Evolutionary conservation across 2,888 invertebrate genomes (phyloP).

Genomic region (Volucella bombylans): DNA sequence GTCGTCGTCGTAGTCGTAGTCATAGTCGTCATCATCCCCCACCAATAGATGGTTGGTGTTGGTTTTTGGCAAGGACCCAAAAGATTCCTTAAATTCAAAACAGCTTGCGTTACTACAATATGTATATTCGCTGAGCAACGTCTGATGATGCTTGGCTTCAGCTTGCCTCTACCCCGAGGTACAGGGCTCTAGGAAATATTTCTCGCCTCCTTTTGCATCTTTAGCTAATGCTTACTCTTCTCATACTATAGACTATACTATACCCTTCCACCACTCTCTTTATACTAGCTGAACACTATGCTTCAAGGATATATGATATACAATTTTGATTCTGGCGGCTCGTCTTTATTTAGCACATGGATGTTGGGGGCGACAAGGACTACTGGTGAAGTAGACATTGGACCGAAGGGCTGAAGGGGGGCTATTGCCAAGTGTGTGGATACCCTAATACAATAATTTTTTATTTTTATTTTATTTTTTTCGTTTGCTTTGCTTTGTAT

Average conservation of each 20-base stretch:
- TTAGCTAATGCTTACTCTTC: slow-evolving; percentile 32
- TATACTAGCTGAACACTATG: slow-evolving; percentile 10
- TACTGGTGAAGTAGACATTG: slow-evolving; percentile 27
- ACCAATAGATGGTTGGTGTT: slow-evolving; percentile 10
- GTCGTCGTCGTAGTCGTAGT: slow-evolving; percentile 8
- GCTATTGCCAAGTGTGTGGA: slow-evolving; percentile 52
- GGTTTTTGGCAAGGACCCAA: slow-evolving; percentile 69
- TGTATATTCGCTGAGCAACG: slow-evolving; percentile 47
- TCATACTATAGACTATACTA: neutral
- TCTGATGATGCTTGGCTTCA: slow-evolving; percentile 54
- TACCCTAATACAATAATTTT: slow-evolving; percentile 61
- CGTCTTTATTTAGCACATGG: slow-evolving; percentile 59
- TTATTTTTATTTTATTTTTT: slow-evolving; percentile 29
- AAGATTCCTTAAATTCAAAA: slow-evolving; percentile 71
- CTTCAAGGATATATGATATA: slow-evolving; percentile 56
- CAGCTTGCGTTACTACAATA: slow-evolving; percentile 71
- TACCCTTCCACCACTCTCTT: neutral
- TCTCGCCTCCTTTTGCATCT: slow-evolving; percentile 38
- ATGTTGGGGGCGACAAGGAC: slow-evolving; percentile 35
- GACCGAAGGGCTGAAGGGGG: neutral
- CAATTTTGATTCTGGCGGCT: slow-evolving; percentile 70
- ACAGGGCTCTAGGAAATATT: slow-evolving; percentile 28
- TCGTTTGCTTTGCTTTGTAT: slow-evolving; percentile 11
- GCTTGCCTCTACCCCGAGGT: neutral
- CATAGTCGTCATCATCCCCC: neutral